These are phyloP conservation scores for Aplochiton taeniatus DNA, from an alignment of 2,797 vertebrate genomes.

Conservation along the genomic window DNA sequence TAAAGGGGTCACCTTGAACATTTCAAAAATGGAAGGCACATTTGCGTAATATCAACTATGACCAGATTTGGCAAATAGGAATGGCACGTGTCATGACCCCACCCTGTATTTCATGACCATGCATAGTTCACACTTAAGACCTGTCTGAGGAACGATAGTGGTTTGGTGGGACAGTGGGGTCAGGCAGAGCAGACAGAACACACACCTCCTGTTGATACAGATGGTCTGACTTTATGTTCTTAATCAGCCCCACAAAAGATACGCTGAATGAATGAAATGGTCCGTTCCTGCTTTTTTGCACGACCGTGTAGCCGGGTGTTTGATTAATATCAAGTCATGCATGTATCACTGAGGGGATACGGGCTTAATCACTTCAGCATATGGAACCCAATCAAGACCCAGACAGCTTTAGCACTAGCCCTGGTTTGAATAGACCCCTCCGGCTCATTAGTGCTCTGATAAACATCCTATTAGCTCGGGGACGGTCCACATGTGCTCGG, in stretches of 20 bases:
- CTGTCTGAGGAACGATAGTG: slow-evolving; percentile 34
- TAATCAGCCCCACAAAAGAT: slow-evolving; percentile 60
- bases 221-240: slow-evolving; percentile 84
- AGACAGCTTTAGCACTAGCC: slow-evolving; percentile 53
- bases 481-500: slow-evolving; percentile 57
- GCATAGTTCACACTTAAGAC: slow-evolving; percentile 29
- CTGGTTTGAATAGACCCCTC: slow-evolving; percentile 65
- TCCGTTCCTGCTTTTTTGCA: too few species aligned
- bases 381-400: slow-evolving; percentile 61
- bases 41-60: too few species aligned
- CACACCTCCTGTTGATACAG: slow-evolving; percentile 80
- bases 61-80: slow-evolving; percentile 26
- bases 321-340: too few species aligned
- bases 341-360: too few species aligned
- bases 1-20: too few species aligned
- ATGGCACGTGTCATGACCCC: slow-evolving; percentile 50
- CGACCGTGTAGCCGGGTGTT: too few species aligned
- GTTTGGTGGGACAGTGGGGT: neutral
- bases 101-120: slow-evolving; percentile 18
- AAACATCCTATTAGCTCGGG: slow-evolving; percentile 65
- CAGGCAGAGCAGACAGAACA: slow-evolving; percentile 12
- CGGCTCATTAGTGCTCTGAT: slow-evolving; percentile 66
- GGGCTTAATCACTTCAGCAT: slow-evolving; percentile 60
- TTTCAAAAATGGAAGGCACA: too few species aligned
- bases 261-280: slow-evolving; percentile 18